These are phyloP conservation scores for Encarsia formosa DNA, from an alignment of 2,888 invertebrate species.

Conservation along the genomic window DNA sequence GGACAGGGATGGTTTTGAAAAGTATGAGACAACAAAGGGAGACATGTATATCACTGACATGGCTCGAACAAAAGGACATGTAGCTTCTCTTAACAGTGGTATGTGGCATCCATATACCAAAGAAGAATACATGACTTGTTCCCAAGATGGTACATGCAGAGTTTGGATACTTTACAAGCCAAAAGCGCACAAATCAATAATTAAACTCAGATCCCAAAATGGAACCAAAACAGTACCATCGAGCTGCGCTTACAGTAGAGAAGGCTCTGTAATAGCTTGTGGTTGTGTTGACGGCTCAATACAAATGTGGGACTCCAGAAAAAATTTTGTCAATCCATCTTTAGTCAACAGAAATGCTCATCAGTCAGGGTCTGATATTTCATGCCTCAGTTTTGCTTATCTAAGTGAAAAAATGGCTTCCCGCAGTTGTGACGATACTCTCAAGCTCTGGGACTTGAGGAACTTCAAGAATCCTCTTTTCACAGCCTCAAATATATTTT, in stretches of 20 bases:
- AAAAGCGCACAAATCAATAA: slow-evolving; percentile 73
- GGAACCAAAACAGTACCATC: slow-evolving; percentile 85
- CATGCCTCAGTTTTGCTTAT: slow-evolving; percentile 84
- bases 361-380: slow-evolving; percentile 72
- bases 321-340: slow-evolving; percentile 83
- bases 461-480: slow-evolving; percentile 75
- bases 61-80: slow-evolving; percentile 90
- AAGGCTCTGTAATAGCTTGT: slow-evolving; percentile 83
- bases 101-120: slow-evolving; percentile 90
- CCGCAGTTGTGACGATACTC: slow-evolving; percentile 84
- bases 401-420: slow-evolving; percentile 74
- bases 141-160: slow-evolving; percentile 88
- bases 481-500: slow-evolving; percentile 67
- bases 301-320: slow-evolving; percentile 95
- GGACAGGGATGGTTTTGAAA: slow-evolving; percentile 91
- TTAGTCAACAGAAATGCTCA: slow-evolving; percentile 77
- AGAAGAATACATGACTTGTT: slow-evolving; percentile 92
- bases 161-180: slow-evolving; percentile 84
- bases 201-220: slow-evolving; percentile 82
- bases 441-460: slow-evolving; percentile 93
- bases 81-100: slow-evolving; percentile 80
- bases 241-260: slow-evolving; percentile 76
- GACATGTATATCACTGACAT: slow-evolving; percentile 95
- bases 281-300: slow-evolving; percentile 93
- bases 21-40: slow-evolving; percentile 91